Evolutionary conservation across 1,140 invertebrate species (phyloP).

Genomic region (Oryctes rhinoceros): DNA sequence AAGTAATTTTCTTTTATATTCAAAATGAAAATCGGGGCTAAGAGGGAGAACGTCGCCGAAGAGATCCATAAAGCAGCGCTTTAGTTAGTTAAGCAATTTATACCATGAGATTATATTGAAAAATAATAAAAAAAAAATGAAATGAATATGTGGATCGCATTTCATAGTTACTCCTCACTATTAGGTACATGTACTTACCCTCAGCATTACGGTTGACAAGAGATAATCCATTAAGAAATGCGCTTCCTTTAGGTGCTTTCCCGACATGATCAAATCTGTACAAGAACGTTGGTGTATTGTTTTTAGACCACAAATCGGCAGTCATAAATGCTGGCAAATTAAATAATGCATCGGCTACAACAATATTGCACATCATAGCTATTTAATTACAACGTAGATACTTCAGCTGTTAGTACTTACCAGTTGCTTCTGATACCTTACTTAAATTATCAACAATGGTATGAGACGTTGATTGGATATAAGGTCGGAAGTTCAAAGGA

Average conservation of each 20-base stretch:
- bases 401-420: constrained; percentile 51
- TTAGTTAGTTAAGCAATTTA: too few relatives aligned
- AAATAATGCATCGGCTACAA: constrained; percentile 71
- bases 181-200: neutral
- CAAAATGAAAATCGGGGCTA: too few relatives aligned
- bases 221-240: constrained; percentile 70
- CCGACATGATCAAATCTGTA: constrained; percentile 78
- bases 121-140: too few relatives aligned
- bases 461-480: constrained; percentile 50
- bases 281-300: constrained; percentile 67
- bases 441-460: constrained; percentile 61
- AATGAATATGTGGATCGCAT: too few relatives aligned
- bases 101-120: too few relatives aligned
- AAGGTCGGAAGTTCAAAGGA: constrained; percentile 55
- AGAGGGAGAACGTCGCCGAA: too few relatives aligned
- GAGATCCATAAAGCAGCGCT: too few relatives aligned
- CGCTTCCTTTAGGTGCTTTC: constrained; percentile 67
- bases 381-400: too few relatives aligned
- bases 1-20: too few relatives aligned
- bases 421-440: constrained; percentile 63
- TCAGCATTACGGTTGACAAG: constrained; percentile 58
- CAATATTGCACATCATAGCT: constrained; percentile 40
- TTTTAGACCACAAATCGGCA: constrained; percentile 69
- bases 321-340: constrained; percentile 77
- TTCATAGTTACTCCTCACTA: too few relatives aligned